Base-by-base conservation (phyloP, 1,140 invertebrate genomes). In the Leptinotarsa undecemlineata region DNA sequence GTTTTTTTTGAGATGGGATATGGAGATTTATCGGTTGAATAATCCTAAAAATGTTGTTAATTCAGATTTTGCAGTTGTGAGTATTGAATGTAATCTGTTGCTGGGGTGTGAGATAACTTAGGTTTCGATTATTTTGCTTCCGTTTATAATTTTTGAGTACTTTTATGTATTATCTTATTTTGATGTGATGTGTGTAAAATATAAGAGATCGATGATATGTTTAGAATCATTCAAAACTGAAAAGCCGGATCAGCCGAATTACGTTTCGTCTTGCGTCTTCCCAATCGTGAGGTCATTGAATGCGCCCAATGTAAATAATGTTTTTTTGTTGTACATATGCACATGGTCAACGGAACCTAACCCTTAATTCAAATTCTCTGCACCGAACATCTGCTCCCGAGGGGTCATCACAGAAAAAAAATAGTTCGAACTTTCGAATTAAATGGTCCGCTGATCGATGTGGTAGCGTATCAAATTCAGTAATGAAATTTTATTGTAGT, bases 401-500 rank as follows among this genome's bases (percentile, higher is more conserved):
- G 33, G 68, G 70, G 51, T 68, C 67, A 68, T 68, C 26, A 21
- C 67, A 47, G 19, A 48, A 48, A 68, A 68, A 48, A 33, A 20
- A n/a, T 48, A 68, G 63, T 66, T 66, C 63, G 20, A 66, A 23
- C 63, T 21, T 33, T 66, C 63, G 63, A 42, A 42, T 68, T 68
- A 19, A 70, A 70, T 70, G 68, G 68, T 57, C 51, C 4, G 68
- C 47, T 70, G 21, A 70, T 21, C 48, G 20, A 57, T 20, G 33
- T 17, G 23, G 33, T 21, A 51, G 48, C 68, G 68, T 70, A 48
- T 57, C 68, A 70, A 70, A 70, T 70, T 60, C 21, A 17, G 51
- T 70, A 60, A 60, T 70, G 68, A 70, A 70, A 51, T 70, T 70
- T 70, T 70, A 70, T 68, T 68, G 66, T 68, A 68, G 66, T 68